Evolutionary conservation across 2,888 invertebrate genomes (phyloP).

Genomic region (Idaea dimidiata): DNA sequence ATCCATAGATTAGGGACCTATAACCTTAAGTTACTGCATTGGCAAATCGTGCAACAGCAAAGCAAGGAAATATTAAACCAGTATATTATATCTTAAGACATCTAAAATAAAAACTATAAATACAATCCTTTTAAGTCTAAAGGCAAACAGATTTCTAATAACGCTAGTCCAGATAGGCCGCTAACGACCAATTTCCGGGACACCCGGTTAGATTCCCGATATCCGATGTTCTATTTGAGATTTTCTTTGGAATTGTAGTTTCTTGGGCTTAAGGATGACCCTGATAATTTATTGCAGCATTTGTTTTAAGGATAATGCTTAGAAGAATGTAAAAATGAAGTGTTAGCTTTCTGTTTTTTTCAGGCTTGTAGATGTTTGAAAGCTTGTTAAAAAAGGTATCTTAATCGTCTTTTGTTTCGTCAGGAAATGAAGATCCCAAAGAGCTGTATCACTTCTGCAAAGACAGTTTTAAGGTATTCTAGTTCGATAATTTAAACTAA

Average conservation of each 20-base stretch:
- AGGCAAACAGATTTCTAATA: not conserved
- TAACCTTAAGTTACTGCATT: no score
- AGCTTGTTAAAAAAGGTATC: no score
- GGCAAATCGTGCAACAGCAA: no score
- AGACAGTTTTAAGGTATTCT: no score
- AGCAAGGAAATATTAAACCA: no score
- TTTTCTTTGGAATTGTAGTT: constrained; percentile 14
- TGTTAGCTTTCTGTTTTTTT: not conserved
- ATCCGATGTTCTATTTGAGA: constrained; percentile 17
- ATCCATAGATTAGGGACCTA: no score
- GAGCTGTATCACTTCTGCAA: no score
- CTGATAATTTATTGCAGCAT: not conserved
- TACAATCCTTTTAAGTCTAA: not conserved
- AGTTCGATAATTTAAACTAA: no score
- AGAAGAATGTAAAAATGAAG: not conserved
- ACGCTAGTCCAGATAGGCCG: constrained; percentile 17
- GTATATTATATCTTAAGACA: not conserved
- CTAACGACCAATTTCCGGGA: constrained; percentile 38
- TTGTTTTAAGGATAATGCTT: not conserved
- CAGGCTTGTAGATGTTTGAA: no score
- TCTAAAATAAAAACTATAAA: not conserved
- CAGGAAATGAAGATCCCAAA: no score
- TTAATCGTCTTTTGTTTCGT: no score
- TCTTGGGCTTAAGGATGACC: not conserved
- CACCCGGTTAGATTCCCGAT: constrained; percentile 31